A percentile compares a stretch with the other conserved stretches of the same genome.
Evolutionary conservation across 2,797 vertebrate species (phyloP).

Genomic region (Micropoecilia bifurca): DNA sequence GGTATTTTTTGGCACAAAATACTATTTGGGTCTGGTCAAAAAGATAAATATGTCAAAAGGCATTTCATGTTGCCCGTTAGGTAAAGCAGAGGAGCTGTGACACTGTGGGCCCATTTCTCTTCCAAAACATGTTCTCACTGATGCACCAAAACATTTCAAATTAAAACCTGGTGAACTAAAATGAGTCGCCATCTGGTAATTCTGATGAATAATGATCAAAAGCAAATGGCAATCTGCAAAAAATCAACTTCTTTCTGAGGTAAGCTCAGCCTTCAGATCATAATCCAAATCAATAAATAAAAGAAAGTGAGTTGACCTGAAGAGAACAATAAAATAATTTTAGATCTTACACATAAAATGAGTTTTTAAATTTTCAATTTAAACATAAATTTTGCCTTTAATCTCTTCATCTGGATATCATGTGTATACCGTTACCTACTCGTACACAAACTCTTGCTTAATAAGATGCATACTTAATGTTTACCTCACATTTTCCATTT

Average conservation of each 20-base stretch:
- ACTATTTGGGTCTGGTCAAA: neutral
- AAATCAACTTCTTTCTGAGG: neutral
- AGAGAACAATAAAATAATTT: neutral
- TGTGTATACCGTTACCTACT: neutral
- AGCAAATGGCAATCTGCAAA: neutral
- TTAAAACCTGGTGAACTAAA: neutral
- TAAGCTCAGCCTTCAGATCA: neutral
- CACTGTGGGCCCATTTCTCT: neutral
- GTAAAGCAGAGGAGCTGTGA: neutral
- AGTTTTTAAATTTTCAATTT: neutral
- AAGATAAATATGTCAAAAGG: neutral
- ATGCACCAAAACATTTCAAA: neutral
- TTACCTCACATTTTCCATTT: neutral
- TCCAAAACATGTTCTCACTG: neutral
- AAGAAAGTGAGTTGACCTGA: neutral
- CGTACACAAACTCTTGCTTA: neutral
- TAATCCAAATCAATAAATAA: neutral
- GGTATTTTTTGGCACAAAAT: neutral
- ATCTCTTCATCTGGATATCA: neutral
- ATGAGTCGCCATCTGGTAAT: neutral
- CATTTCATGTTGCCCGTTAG: neutral
- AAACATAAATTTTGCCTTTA: neutral
- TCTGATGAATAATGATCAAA: neutral
- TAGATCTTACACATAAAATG: neutral
- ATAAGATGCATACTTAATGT: neutral